Conservation (phyloP, 2,797 vertebrate species). For the Hypotaenidia okinawae region DNA sequence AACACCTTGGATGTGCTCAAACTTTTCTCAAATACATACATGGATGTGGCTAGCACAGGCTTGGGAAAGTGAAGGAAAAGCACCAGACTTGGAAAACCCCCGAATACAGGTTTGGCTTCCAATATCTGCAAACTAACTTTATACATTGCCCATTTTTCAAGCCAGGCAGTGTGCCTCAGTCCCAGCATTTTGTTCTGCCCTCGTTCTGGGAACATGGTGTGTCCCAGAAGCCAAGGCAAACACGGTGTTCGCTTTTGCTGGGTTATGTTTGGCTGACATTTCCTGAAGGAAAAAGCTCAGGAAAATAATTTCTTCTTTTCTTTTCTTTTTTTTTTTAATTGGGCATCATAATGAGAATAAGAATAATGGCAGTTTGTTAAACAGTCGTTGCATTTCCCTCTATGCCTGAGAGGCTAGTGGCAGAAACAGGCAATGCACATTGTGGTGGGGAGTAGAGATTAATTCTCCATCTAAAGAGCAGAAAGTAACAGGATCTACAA, state of each 20-base stretch:
- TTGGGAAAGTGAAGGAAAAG: slow-evolving; percentile 40
- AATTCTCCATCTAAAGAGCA: neutral
- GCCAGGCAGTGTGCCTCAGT: slow-evolving; percentile 16
- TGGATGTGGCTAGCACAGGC: neutral
- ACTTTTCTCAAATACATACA: neutral
- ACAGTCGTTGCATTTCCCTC: neutral
- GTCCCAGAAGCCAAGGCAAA: slow-evolving; percentile 63
- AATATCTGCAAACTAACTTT: neutral
- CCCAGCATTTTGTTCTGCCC: slow-evolving; percentile 49
- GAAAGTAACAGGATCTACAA: neutral
- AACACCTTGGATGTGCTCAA: neutral
- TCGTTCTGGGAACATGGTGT: neutral
- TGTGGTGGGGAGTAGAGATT: neutral
- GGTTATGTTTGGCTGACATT: slow-evolving; percentile 73
- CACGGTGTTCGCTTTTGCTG: slow-evolving; percentile 30
- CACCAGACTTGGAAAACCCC: slow-evolving; percentile 15
- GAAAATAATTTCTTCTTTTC: neutral
- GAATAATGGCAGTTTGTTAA: slow-evolving; percentile 40
- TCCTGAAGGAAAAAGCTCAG: slow-evolving; percentile 57
- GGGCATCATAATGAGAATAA: slow-evolving; percentile 35
- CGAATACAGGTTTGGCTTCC: neutral
- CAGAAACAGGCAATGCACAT: neutral
- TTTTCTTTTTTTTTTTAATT: neutral
- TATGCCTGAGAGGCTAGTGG: neutral
- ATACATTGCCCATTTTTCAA: slow-evolving; percentile 3